These are phyloP conservation scores for Hippocampus guttulatus DNA, from an alignment of 2,113 vertebrate species.

Conservation along the genomic window DNA sequence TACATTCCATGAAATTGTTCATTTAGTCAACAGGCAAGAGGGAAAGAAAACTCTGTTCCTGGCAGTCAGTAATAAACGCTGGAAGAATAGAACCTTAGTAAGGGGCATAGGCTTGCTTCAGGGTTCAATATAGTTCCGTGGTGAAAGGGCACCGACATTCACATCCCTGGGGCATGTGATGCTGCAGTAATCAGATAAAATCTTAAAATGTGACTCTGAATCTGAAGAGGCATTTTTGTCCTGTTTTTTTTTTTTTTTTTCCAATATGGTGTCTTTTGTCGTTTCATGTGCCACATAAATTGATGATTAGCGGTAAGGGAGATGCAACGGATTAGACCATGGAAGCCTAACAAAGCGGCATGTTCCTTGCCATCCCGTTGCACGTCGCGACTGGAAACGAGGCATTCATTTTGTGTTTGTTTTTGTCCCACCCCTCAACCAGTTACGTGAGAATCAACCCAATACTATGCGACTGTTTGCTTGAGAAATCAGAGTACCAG, in stretches of 20 bases:
- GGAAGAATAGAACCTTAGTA: neutral
- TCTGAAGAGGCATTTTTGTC: constrained; percentile 8
- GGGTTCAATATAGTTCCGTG: neutral
- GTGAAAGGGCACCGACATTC: constrained; percentile 4
- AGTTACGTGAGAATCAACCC: constrained; percentile 88
- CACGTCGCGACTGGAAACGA: neutral
- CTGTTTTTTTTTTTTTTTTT: neutral
- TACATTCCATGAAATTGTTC: neutral
- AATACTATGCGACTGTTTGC: constrained; percentile 85
- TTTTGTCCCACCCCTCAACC: neutral
- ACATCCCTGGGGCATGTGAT: constrained; percentile 10
- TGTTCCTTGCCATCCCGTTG: neutral
- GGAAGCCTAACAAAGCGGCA: neutral
- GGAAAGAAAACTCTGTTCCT: neutral
- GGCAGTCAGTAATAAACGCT: neutral
- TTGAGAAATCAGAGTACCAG: constrained; percentile 87
- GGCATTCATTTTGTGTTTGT: neutral
- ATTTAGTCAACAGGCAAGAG: neutral
- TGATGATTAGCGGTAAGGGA: neutral
- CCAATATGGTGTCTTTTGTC: neutral
- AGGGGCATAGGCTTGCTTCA: neutral
- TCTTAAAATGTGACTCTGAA: constrained; percentile 34
- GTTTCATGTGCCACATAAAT: constrained; percentile 7
- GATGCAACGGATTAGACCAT: constrained; percentile 6
- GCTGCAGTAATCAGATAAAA: constrained; percentile 23